Evolutionary conservation across 2,888 invertebrate species (phyloP), one percentile per base, ranked within the genome.

Genomic region (Mythimna albipuncta): DNA sequence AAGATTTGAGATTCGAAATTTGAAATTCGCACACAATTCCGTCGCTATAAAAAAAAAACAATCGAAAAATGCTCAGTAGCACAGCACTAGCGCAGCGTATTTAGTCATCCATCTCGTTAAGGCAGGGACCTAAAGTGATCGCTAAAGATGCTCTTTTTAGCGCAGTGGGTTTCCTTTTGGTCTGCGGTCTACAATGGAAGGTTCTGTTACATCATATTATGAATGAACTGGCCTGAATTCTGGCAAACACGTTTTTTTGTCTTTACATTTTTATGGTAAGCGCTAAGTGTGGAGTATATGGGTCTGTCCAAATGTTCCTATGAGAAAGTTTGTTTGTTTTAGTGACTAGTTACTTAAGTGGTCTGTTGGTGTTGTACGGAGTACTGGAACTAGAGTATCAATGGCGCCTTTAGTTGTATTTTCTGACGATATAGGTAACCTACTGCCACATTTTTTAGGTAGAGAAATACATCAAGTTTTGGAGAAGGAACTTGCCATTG

Each of bases 111-210:
- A 89, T 89, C 93, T 92, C 87, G 69, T 90, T 92, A 93, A 90
- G 93, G 92, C 79, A 71, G 86, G 86, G 79, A 77, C 93, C 93
- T 92, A 92, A 93, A 92, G 87, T 80, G 92, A 92, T 84, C 86
- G 89, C 87, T 91, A 91, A 92, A 94, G 93, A 93, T 90, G 89
- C 90, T 91, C 90, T 90, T 92, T 92, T 92, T 90, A 90, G 93
- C 88, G 86, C 87, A 77, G 77, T 86, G 89, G 89, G 90, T 90
- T 90, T 89, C 92, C 91, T 91, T 94, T 94, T 92, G 93, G 94
- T 90, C 84, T 72, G 90, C 63, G 62, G 68, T 88, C 88, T 81
- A 88, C 90, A 92, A 91, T 85, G 92, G 92, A 79, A 85, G 81
- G 87, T 85, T 79, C 87, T 58, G 87, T 92, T 92, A 89, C 87